These are phyloP conservation scores for Sinhomidia bicolor DNA, from an alignment of 2,888 invertebrate genomes.

Conservation along the genomic window DNA sequence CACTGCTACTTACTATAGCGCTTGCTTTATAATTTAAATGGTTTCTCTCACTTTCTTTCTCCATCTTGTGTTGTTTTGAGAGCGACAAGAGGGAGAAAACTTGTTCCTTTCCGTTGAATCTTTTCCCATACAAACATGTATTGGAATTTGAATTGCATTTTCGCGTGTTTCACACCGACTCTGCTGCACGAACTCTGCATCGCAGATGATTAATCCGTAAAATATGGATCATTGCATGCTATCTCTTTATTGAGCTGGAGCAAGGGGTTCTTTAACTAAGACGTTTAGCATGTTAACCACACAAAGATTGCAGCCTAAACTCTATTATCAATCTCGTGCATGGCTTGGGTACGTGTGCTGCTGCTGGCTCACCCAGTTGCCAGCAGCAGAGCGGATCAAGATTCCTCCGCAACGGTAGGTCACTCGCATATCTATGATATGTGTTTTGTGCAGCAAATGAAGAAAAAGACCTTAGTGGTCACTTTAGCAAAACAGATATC, in stretches of 20 bases:
- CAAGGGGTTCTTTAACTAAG: not conserved
- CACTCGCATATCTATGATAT: no score
- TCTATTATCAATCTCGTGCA: no score
- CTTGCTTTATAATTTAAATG: no score
- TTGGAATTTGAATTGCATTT: constrained; percentile 16
- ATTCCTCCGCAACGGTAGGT: no score
- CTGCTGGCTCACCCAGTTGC: not conserved
- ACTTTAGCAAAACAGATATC: not conserved
- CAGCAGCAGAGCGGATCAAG: no score
- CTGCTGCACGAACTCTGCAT: not conserved
- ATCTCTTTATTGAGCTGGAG: not conserved
- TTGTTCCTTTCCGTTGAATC: no score
- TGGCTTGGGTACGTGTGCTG: not conserved
- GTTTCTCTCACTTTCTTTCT: no score
- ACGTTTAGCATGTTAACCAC: not conserved
- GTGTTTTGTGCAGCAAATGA: not conserved
- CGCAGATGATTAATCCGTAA: constrained; percentile 33
- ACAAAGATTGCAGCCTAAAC: not conserved
- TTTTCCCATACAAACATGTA: no score
- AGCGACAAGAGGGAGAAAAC: no score
- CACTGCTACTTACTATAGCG: no score
- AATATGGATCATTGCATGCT: constrained; percentile 21
- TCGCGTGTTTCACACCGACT: constrained; percentile 27
- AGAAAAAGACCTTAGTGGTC: not conserved
- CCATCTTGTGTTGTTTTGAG: no score